Evolutionary conservation across 2,888 invertebrate species (phyloP), one percentile per base, ranked within the genome.

Genomic region (Cephus runcator): DNA sequence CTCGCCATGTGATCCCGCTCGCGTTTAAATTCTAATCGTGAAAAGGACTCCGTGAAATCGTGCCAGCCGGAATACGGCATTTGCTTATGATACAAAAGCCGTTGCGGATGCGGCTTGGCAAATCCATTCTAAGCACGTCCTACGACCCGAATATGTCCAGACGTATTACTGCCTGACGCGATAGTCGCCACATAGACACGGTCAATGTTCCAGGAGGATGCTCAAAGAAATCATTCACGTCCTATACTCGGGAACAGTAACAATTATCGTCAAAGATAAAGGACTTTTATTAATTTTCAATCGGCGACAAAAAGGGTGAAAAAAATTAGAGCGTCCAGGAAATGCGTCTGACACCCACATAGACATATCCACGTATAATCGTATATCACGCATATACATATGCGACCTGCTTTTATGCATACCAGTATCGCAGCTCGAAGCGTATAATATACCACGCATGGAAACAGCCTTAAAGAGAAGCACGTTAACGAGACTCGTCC

Each of bases 21-120:
- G 81, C 81, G 77, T 82, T 80, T 78, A 68, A 79, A 86, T 83
- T 87, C 84, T 82, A 85, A 85, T 84, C 87, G 85, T 81, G 75
- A 68, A 69, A 80, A 79, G 69, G 77, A 78, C 79, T 79, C 69
- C 78, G 78, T 79, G 81, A 82, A 83, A 83, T 81, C 81, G 69
- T 79, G 76, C 76, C 76, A 36, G 71, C 34, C 71, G 71, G 71
- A 71, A 33, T 31, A 31, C 33, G 71, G 31, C 31, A 71, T 69
- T 69, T 73, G 11, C 12, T 33, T 68, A 56, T 23, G 31, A 69
- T 75, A 35, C 69, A 36, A 69, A 69, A 69, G 78, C 69, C 75
- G 76, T 31, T 34, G 40, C 76, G 77, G 56, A 56, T 79, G 80
- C 78, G 74, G 69, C 56, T 74, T 31, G 34, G 76, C 33, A 73